A percentile compares a stretch with the other conserved stretches of the same genome.
Evolutionary conservation across 2,113 vertebrate species (phyloP).

Genomic region (Cheilinus undulatus): DNA sequence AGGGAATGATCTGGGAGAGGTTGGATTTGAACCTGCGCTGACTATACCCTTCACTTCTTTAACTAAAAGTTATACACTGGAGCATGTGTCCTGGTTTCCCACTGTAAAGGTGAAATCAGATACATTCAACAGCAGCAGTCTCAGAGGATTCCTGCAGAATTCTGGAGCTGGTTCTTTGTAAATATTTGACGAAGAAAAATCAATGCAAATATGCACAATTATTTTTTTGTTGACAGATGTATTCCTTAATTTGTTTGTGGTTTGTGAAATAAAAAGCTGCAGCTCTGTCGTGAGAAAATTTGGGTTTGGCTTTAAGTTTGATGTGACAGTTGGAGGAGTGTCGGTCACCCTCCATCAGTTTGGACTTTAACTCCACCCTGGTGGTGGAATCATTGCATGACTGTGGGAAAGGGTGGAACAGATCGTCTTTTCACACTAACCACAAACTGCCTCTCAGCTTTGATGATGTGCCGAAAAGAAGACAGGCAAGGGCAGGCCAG

Average conservation of each 20-base stretch:
- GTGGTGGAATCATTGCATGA: neutral
- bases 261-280: neutral
- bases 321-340: neutral
- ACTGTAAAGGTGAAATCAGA: too few relatives aligned
- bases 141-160: too few relatives aligned
- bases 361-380: neutral
- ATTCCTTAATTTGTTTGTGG: neutral
- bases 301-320: neutral
- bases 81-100: too few relatives aligned
- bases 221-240: too few relatives aligned
- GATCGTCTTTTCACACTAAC: constrained; percentile 17
- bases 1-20: too few relatives aligned
- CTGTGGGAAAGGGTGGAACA: constrained; percentile 20
- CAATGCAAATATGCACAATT: too few relatives aligned
- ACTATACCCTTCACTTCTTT: too few relatives aligned
- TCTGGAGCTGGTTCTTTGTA: too few relatives aligned
- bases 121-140: too few relatives aligned
- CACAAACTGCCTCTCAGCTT: constrained; percentile 12
- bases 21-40: too few relatives aligned
- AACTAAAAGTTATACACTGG: too few relatives aligned
- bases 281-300: neutral
- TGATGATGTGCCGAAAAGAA: constrained; percentile 1
- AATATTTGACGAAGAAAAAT: too few relatives aligned
- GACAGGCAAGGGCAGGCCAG: neutral
- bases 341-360: neutral